Evolutionary conservation across 1,140 invertebrate genomes (phyloP).

Genomic region (Scaptomyza graminum): DNA sequence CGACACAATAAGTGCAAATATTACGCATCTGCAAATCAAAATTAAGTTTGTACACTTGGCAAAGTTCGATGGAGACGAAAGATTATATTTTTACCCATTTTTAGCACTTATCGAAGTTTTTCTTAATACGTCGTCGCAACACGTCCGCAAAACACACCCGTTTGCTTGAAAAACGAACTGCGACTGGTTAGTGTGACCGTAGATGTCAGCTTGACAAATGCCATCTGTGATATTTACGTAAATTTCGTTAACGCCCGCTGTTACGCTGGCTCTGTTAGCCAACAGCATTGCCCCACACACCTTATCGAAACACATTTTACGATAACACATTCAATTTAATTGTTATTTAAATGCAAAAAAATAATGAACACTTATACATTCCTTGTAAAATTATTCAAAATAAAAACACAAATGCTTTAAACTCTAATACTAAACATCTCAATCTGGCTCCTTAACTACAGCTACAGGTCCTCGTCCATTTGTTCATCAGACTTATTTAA

Average conservation of each 20-base stretch:
- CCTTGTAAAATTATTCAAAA: conserved; percentile 33
- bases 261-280: not conserved
- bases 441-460: not conserved
- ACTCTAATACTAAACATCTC: conserved; percentile 25
- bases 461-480: conserved; percentile 81
- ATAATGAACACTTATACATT: conserved; percentile 25
- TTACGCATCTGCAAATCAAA: conserved; percentile 6
- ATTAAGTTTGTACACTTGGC: conserved; percentile 28
- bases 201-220: not conserved
- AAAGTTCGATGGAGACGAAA: conserved; percentile 13
- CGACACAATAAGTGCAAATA: conserved; percentile 9
- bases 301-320: not conserved
- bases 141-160: conserved; percentile 43
- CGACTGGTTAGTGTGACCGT: conserved; percentile 35
- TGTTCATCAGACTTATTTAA: conserved; percentile 80
- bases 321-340: conserved; percentile 24
- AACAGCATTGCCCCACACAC: not conserved
- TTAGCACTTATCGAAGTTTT: conserved; percentile 54
- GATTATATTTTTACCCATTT: conserved; percentile 52
- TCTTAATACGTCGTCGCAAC: conserved; percentile 47
- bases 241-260: not conserved
- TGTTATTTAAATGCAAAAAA: conserved; percentile 28
- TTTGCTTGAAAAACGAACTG: conserved; percentile 38
- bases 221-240: not conserved
- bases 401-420: conserved; percentile 31